Conservation (phyloP, 23 tunicate species). For the Diplosoma virens region DNA sequence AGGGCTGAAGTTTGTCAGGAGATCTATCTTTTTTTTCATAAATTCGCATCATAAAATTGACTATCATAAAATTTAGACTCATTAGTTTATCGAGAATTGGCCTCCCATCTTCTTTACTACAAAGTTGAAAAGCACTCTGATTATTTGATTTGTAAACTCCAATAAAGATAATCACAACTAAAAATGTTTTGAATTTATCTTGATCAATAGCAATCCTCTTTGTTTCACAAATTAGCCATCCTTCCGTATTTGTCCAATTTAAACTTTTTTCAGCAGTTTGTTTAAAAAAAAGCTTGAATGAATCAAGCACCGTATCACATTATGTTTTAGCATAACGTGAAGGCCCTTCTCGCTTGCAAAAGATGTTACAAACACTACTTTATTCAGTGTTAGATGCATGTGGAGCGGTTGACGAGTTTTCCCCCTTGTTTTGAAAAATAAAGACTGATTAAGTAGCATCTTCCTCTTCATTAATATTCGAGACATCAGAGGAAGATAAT, state of each 20-base stretch:
- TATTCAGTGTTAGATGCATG: background rate
- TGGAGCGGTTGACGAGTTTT: background rate
- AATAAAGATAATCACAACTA: background rate
- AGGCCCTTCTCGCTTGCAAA: background rate
- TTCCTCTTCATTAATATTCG: background rate
- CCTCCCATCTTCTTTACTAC: background rate
- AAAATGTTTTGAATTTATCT: background rate
- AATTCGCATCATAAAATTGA: background rate
- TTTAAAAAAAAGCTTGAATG: background rate
- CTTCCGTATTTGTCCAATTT: background rate
- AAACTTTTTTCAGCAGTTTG: background rate
- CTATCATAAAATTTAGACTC: background rate
- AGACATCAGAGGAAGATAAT: background rate
- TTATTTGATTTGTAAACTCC: background rate
- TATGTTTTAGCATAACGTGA: background rate
- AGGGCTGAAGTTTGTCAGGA: background rate
- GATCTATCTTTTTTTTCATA: background rate
- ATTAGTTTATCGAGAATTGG: background rate
- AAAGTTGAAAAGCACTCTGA: background rate
- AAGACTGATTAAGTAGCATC: background rate
- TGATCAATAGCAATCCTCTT: background rate
- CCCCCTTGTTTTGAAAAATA: background rate
- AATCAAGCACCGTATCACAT: background rate
- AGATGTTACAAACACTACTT: background rate
- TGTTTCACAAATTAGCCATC: background rate